Evolutionary conservation across 1,140 invertebrate species (phyloP), one percentile per base, ranked within the genome.

Genomic region (Coptotermes formosanus): DNA sequence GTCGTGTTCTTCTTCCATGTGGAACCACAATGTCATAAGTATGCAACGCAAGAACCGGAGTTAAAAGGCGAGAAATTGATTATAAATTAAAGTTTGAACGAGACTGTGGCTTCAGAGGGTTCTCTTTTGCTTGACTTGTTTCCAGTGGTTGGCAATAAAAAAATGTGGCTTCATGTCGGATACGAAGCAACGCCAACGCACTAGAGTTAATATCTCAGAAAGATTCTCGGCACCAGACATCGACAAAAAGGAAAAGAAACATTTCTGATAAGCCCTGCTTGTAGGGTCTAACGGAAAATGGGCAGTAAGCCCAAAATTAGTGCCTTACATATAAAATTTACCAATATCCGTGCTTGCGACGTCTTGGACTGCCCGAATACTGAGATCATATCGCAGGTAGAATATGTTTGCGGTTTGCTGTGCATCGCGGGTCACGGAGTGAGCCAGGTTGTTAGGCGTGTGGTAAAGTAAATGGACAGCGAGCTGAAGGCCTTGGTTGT

Each of bases 41-140:
- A n/a, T 30, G 64, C 64, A 75, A 25, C 64, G n/a, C 25, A n/a
- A 64, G 59, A 64, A n/a, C n/a, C 64, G 64, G 64, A 75, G 64
- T 75, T 30, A 75, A 75, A 30, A 75, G 64, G 64, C 64, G 64
- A 75, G 64, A 75, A 75, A 75, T 75, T 75, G 64, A 75, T 75
- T 75, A 75, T 75, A 75, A 75, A 75, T 75, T 75, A 16, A 25
- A 75, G 64, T 30, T 75, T 75, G 64, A 75, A 30, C 64, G 64
- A 75, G 64, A 14, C 64, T 30, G 1, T 25, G n/a, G n/a, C 64
- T 75, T 75, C 64, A 30, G 64, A n/a, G 64, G 9, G 3, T 8
- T 30, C n/a, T 30, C 64, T 30, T 75, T n/a, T 75, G 64, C 64
- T 75, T 30, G 25, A n/a, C 7, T 75, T 75, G 64, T 8, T 75